phyloP scores from a whole-genome alignment of 2,888 invertebrate genomes.

The Flabesymbios commensalis region DNA sequence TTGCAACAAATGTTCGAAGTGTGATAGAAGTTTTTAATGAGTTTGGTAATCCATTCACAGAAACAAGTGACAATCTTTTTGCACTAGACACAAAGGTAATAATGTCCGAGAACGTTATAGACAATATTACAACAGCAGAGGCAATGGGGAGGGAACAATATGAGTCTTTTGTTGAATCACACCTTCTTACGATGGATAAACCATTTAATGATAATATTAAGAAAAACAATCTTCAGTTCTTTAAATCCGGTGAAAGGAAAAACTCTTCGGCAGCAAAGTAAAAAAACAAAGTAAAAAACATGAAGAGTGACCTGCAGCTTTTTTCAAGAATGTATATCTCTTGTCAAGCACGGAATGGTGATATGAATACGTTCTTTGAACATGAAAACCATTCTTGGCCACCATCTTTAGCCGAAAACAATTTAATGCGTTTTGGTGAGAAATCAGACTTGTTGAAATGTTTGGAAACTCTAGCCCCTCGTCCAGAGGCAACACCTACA shows the following conservation, averaged over 20 bases:
- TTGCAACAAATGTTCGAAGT: neutral
- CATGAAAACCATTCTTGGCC: conserved; percentile 3
- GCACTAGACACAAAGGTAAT: neutral
- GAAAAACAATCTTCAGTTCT: neutral
- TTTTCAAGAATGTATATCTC: too few species aligned
- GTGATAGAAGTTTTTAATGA: neutral
- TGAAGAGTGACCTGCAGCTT: too few species aligned
- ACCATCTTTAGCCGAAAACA: neutral
- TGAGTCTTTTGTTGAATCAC: neutral
- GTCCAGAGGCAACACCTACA: too few species aligned
- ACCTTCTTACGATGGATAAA: neutral
- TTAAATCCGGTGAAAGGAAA: too few species aligned
- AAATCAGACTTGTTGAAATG: neutral
- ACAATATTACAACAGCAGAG: neutral
- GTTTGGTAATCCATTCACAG: neutral
- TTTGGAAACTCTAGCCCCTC: neutral
- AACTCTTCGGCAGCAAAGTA: too few species aligned
- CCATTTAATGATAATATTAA: neutral
- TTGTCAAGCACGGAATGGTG: neutral
- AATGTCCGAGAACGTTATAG: neutral
- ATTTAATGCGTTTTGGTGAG: neutral
- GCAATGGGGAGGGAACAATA: neutral
- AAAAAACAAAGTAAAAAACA: too few species aligned
- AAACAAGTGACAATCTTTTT: neutral
- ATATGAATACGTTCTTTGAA: neutral